phyloP scores from a whole-genome alignment of 2,797 vertebrate species.

The Zenarchopterus dispar region DNA sequence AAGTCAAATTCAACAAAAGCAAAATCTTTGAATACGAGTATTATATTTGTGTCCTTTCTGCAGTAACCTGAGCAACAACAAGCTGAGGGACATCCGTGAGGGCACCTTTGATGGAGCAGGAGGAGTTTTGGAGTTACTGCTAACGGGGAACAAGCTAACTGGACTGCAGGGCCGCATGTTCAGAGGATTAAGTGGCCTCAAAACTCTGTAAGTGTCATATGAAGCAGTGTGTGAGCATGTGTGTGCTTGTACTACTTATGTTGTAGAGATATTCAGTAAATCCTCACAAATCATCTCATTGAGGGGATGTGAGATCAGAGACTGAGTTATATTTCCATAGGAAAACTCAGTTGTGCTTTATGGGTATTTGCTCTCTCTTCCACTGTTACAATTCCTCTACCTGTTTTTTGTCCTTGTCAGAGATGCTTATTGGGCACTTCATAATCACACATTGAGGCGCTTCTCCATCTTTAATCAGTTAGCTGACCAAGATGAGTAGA shows the following conservation, averaged over 20 bases:
- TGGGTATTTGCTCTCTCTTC: too few relatives aligned
- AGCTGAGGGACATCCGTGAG: slow-evolving; percentile 93
- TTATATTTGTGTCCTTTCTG: slow-evolving; percentile 29
- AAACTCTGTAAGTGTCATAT: slow-evolving; percentile 88
- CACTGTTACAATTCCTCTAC: too few relatives aligned
- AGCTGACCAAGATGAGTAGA: too few relatives aligned
- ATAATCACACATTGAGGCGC: too few relatives aligned
- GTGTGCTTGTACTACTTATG: neutral
- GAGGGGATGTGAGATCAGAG: too few relatives aligned
- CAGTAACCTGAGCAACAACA: slow-evolving; percentile 97
- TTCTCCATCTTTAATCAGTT: too few relatives aligned
- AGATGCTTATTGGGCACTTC: too few relatives aligned
- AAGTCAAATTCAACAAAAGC: neutral
- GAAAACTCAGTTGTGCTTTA: too few relatives aligned
- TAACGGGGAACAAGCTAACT: slow-evolving; percentile 94
- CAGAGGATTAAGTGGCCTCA: slow-evolving; percentile 88
- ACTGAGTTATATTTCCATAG: too few relatives aligned
- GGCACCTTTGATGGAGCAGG: slow-evolving; percentile 89
- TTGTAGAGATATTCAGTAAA: too few relatives aligned
- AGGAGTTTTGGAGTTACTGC: slow-evolving; percentile 90
- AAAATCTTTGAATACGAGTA: neutral
- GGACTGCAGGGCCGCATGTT: slow-evolving; percentile 90
- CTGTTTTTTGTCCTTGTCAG: too few relatives aligned
- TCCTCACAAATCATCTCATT: too few relatives aligned
- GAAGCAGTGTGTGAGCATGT: neutral